Base-by-base conservation (phyloP, 2,797 vertebrate genomes). In the Pagetopsis macropterus region DNA sequence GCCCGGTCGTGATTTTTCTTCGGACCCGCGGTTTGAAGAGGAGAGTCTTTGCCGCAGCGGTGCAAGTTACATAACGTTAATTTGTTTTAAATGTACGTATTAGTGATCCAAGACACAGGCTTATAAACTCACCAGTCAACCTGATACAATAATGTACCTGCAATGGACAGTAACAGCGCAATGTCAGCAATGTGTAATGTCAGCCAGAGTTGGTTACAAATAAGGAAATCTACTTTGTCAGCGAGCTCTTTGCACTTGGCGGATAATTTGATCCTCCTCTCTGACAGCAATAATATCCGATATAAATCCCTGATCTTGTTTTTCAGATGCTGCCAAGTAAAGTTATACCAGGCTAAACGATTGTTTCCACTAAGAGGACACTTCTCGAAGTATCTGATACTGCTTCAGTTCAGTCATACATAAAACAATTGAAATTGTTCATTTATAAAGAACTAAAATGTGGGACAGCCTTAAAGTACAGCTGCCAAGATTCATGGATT, bases 61-160 rank as follows among this genome's bases (percentile, higher is more conserved):
- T 43, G 57, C 23, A 10, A 82, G 81, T 91, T 89, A 88, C 87
- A 86, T 92, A 90, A 92, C 66, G 12, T n/a, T n/a, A 9, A 82
- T 75, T 69, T 91, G 88, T 91, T 91, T 82, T 85, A 89, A 91
- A 90, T 90, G 76, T 70, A 76, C 13, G 11, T 63, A 31, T 4
- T 45, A 65, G 61, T 60, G 75, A 82, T 79, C 41, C 5, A 13
- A 70, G 21, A 72, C 58, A 60, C 40, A 49, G 33, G 9, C n/a
- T 16, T 44, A 40, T 21, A 31, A 45, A 45, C 3, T 72, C 31
- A 76, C 75, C 23, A 17, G 33, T 40, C 56, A 43, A 31, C 7
- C 16, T 37, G 48, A 15, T 27, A 2, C 9, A 23, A 0, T 1
- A 27, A 21, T 43, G 70, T 59, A 51, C 17, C 27, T 75, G 52